phyloP scores from a whole-genome alignment of 2,888 invertebrate species.

The Calameuta filiformis region DNA sequence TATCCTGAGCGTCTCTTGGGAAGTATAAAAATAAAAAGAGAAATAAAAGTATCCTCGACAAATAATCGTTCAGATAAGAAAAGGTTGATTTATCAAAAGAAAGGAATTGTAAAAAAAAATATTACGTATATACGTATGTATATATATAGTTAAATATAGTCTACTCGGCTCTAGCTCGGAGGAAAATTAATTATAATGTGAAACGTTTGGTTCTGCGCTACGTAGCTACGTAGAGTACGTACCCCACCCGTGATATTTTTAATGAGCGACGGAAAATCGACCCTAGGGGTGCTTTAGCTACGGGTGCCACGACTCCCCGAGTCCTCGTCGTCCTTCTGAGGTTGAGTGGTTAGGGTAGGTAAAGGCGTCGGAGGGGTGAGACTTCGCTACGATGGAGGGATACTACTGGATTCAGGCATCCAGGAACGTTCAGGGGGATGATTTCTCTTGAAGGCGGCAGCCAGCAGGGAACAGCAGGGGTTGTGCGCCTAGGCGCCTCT shows the following conservation, averaged over 20 bases:
- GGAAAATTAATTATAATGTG: conserved; percentile 2
- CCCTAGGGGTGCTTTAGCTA: conserved; percentile 6
- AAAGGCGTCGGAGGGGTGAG: neutral
- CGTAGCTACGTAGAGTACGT: neutral
- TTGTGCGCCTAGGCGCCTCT: conserved; percentile 7
- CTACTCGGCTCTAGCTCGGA: neutral
- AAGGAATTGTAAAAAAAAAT: neutral
- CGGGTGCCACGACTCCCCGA: conserved; percentile 8
- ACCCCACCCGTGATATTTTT: conserved; percentile 3
- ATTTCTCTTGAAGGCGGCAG: neutral
- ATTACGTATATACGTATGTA: neutral
- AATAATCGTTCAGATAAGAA: neutral
- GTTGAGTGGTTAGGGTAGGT: conserved; percentile 3
- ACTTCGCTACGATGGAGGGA: neutral
- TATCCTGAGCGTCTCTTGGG: neutral
- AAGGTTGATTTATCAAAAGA: neutral
- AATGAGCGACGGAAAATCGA: conserved; percentile 3
- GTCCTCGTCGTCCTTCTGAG: neutral
- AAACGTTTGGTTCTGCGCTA: neutral
- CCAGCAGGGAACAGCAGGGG: conserved; percentile 1
- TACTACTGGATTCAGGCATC: neutral
- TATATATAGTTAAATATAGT: neutral
- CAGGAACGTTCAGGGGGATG: neutral
- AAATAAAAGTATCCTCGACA: neutral
- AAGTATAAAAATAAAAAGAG: neutral